Evolutionary conservation across 2,113 vertebrate genomes (phyloP).

Genomic region (Gobio gobio): DNA sequence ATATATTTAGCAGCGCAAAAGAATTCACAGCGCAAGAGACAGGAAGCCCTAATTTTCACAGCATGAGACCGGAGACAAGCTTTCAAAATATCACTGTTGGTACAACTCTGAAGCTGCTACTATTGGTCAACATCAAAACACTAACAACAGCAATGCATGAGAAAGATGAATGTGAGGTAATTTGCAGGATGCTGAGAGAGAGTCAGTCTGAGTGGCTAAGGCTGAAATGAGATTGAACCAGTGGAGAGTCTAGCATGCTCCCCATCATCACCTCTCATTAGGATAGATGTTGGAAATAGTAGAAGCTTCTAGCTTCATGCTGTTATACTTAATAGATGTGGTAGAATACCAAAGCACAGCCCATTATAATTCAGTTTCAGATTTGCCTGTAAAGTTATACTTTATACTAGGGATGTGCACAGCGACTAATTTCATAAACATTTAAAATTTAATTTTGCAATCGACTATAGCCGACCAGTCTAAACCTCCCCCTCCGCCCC

Average conservation of each 20-base stretch:
- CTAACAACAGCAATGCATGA: background rate
- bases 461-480: too few relatives aligned
- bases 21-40: background rate
- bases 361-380: background rate
- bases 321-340: constrained; percentile 36
- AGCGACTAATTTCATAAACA: too few relatives aligned
- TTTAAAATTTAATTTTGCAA: too few relatives aligned
- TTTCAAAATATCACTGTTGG: background rate
- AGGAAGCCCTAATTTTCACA: constrained; percentile 17
- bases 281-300: constrained; percentile 32
- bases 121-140: constrained; percentile 29
- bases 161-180: constrained; percentile 10
- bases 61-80: background rate
- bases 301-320: constrained; percentile 3
- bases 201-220: constrained; percentile 8
- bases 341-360: constrained; percentile 19
- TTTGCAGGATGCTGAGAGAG: background rate
- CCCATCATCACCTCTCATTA: constrained; percentile 51
- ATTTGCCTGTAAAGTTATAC: background rate
- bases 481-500: too few relatives aligned
- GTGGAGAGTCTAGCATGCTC: constrained; percentile 26
- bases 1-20: constrained; percentile 11
- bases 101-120: background rate
- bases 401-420: background rate
- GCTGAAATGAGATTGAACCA: constrained; percentile 31